phyloP scores from a whole-genome alignment of 2,888 invertebrate species.

The Epinotia bilunana region DNA sequence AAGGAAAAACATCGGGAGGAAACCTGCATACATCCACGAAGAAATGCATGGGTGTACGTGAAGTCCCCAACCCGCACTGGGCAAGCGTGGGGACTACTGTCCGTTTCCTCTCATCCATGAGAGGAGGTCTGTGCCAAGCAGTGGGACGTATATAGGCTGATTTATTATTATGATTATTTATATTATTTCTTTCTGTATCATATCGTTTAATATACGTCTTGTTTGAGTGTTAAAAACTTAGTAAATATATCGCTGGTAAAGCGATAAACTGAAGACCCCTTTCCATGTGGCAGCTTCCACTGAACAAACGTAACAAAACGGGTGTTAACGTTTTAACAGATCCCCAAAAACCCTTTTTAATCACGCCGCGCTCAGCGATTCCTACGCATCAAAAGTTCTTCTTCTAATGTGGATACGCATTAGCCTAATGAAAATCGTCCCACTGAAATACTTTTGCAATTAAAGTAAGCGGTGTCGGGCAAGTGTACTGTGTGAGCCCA shows the following conservation, averaged over 20 bases:
- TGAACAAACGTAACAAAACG: constrained; percentile 9
- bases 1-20: no score
- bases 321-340: constrained; percentile 44
- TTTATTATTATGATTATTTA: no score
- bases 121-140: no score
- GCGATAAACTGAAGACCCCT: not conserved
- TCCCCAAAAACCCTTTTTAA: constrained; percentile 53
- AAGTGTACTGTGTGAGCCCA: constrained; percentile 56
- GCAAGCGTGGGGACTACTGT: no score
- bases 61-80: no score
- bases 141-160: no score
- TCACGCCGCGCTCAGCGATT: constrained; percentile 50
- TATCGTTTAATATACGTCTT: not conserved
- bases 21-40: no score
- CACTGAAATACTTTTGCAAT: constrained; percentile 68
- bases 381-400: constrained; percentile 53
- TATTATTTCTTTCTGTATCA: no score
- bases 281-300: not conserved
- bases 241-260: not conserved
- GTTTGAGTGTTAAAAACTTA: not conserved
- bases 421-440: constrained; percentile 66
- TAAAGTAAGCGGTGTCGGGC: constrained; percentile 64
- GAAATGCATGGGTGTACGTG: no score
- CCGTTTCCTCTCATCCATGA: no score
- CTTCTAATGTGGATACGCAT: constrained; percentile 55